Evolutionary conservation across 2,113 vertebrate species (phyloP), one percentile per base, ranked within the genome.

Genomic region (Sapajus apella): DNA sequence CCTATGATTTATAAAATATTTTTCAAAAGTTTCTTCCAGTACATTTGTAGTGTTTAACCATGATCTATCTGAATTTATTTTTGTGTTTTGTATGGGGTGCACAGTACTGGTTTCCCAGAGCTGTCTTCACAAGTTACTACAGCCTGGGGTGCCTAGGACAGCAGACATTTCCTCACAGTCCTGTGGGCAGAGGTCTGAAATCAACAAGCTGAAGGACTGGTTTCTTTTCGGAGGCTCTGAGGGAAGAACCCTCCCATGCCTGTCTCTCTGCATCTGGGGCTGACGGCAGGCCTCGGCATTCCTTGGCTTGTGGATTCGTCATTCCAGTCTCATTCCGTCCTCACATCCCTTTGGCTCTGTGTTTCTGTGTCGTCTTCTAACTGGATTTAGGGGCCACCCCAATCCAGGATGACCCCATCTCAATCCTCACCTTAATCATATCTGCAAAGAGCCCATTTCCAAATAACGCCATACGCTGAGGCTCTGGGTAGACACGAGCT

Each of bases 1-100:
- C 14, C 35, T 17, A 16, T 91, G 64, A 88, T 43, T 90, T 77
- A 76, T 68, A 76, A 85, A 96, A 56, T 93, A 93, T 37, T 73
- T 73, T 91, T 89, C 45, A 70, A 55, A 77, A 3, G 66, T 86
- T 61, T 83, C 75, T 95, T 87, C 76, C 20, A 79, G 56, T 86
- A 55, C 0, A 61, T 89, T 52, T 93, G 32, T 32, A 68, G 8
- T 25, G 11, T 95, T 55, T 56, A 20, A 68, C 20, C 91, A 55
- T 73, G n/a, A 35, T 66, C 66, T n/a, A 37, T 50, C 35, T 83
- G 35, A 64, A 72, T 87, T 77, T 93, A 58, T 40, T 56, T 79
- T 72, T 45, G 37, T 76, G 37, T 94, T 88, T 83, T 27, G 23
- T 61, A 14, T 91, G 61, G 14, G 83, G 43, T 30, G 32, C 18